Base-by-base conservation (phyloP, 1,140 invertebrate genomes). In the Centruroides sculpturatus region DNA sequence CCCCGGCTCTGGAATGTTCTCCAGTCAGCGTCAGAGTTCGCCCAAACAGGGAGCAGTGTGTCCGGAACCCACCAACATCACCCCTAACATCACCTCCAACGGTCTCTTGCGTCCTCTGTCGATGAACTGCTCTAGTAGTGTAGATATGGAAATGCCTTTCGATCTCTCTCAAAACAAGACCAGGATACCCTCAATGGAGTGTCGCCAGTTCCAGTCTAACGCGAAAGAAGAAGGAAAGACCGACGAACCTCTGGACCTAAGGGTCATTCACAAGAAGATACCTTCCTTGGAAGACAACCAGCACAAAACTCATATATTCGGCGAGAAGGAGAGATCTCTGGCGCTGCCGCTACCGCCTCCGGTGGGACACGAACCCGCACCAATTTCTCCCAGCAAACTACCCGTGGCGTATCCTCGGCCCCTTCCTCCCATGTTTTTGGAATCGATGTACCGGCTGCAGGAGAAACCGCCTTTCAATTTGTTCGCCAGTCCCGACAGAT, bases 161-260 rank as follows among this genome's bases (percentile, higher is more conserved):
- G 64, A 64, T 47, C 48, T 57, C 23, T 62, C 58, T 1, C 56
- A 50, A 36, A 56, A 49, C 6, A 69, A 55, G 57, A 64, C 11
- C 35, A 59, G 55, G 60, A 60, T 48, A 34, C 52, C 59, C 12
- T 61, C 63, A 23, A 65, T 69, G 4, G 62, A 60, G 36, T 56
- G 64, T 7, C 57, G 59, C 9, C 60, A 34, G 6, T 62, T 51
- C 8, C 58, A 64, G 13, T 47, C 63, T 34, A 63, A 63, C 50
- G 62, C 34, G 54, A 59, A 53, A 56, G 56, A 53, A 12, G 54
- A 47, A 4, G 59, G 55, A 9, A 62, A 65, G 52, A 47, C 72
- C 50, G 63, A 62, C 8, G 85, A 87, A 62, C 86, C 86, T 0
- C 68, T 89, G 36, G 86, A 89, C 72, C 75, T 88, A n/a, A 47